These are phyloP conservation scores for Struthio camelus DNA, from an alignment of 2,113 vertebrate species.

Conservation along the genomic window DNA sequence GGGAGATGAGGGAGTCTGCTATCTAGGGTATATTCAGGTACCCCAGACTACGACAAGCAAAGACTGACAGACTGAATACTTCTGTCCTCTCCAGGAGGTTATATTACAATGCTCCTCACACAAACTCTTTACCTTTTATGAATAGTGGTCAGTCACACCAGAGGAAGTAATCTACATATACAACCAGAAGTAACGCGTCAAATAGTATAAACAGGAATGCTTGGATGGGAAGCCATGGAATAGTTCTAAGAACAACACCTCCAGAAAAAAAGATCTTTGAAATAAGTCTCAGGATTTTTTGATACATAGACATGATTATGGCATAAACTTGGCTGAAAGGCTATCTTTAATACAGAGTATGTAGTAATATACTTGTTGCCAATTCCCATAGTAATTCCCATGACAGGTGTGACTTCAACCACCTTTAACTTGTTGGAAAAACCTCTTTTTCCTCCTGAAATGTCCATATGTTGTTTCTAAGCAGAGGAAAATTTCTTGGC, in stretches of 20 bases:
- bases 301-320: not conserved
- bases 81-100: not conserved
- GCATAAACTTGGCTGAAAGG: not conserved
- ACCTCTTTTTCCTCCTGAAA: not conserved
- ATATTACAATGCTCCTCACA: not conserved
- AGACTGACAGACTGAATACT: not conserved
- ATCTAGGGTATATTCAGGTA: not conserved
- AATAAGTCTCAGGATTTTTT: not conserved
- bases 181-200: not conserved
- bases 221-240: not conserved
- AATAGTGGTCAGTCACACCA: not conserved
- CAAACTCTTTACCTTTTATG: rapidly evolving
- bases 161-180: not conserved
- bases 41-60: not conserved
- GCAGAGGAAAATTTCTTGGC: not conserved
- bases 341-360: not conserved
- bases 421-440: not conserved
- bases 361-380: not conserved
- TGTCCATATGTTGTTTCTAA: not conserved
- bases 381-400: not conserved
- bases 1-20: not conserved
- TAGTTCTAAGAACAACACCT: not conserved
- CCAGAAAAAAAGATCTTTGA: not conserved
- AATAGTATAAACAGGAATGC: not conserved
- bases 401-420: not conserved